phyloP scores from a whole-genome alignment of 30 jellyfish, hydroid and myxozoan genomes.

The Calvadosia cruxmelitensis region DNA sequence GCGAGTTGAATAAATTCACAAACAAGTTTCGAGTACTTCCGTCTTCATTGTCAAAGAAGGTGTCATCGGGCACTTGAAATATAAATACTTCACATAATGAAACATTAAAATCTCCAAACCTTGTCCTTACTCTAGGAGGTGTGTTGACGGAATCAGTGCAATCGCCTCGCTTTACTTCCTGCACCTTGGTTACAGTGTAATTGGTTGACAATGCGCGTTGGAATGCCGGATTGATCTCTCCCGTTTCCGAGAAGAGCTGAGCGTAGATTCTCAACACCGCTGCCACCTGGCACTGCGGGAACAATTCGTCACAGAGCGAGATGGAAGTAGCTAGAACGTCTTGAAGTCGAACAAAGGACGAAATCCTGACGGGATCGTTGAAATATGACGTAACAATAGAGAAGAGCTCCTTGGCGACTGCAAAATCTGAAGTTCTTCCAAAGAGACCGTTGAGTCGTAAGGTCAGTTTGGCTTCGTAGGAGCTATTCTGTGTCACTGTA shows the following conservation, averaged over 20 bases:
- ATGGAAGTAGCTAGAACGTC: background rate
- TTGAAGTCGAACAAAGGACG: background rate
- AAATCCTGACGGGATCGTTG: background rate
- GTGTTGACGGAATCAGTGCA: background rate
- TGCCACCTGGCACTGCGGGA: background rate
- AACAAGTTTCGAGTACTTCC: conserved; percentile 49
- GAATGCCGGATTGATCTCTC: background rate
- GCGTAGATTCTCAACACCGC: background rate
- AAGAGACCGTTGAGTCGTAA: background rate
- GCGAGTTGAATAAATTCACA: conserved; percentile 18
- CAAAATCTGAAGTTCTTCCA: background rate
- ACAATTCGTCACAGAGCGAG: background rate
- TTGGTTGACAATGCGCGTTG: background rate
- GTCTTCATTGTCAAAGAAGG: conserved; percentile 65
- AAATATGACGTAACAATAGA: background rate
- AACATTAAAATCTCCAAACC: background rate
- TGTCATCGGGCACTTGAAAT: conserved; percentile 37
- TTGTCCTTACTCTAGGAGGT: background rate
- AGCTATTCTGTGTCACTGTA: background rate
- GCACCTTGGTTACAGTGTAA: background rate
- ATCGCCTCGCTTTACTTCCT: background rate
- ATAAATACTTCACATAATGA: background rate
- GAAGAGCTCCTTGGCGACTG: background rate
- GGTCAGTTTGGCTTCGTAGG: background rate
- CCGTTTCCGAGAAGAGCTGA: background rate